Base-by-base conservation (phyloP, 2,888 invertebrate genomes). In the Agrochola macilenta region DNA sequence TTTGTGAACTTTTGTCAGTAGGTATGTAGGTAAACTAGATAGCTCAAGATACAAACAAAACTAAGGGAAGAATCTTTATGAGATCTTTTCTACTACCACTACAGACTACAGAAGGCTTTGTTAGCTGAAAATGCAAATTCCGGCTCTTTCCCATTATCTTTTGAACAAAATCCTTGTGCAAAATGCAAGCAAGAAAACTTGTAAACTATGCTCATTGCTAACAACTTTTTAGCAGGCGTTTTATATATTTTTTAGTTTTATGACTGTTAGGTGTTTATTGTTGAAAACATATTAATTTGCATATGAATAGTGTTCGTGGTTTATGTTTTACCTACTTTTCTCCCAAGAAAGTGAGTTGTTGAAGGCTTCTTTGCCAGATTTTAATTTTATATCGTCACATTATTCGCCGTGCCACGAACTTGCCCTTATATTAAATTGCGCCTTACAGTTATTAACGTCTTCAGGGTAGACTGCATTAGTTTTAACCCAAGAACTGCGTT, bases 141-240 rank as follows among this genome's bases (percentile, higher is more conserved):
- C 39, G 17, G 58, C 61, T 71, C 52, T 60, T 77, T 69, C 30
- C 60, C 61, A 75, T 79, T 79, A 82, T 61, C 58, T 73, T 76
- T 63, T 69, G 17, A 26, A 71, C 75, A 69, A 82, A 79, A 70
- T 76, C 81, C 75, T 73, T 79, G 35, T 17, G 46, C 65, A 74
- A 71, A 81, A 74, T 75, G 76, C 72, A 74, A 78, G 80, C 76
- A 81, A 72, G 65, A 71, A 78, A 77, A 78, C 71, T 76, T 74
- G 73, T 72, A 70, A 77, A 64, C 74, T 61, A 79, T 73, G n/a
- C 82, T 80, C 57, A 72, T 78, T 82, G 88, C 84, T 79, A 73
- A 72, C 77, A 79, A 60, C 70, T 72, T 80, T 84, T 73, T 49
- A 82, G 58, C 80, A 84, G 87, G 88, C 77, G 84, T 65, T 82